Evolutionary conservation across 2,888 invertebrate species (phyloP).

Genomic region (Strigamia maritima): DNA sequence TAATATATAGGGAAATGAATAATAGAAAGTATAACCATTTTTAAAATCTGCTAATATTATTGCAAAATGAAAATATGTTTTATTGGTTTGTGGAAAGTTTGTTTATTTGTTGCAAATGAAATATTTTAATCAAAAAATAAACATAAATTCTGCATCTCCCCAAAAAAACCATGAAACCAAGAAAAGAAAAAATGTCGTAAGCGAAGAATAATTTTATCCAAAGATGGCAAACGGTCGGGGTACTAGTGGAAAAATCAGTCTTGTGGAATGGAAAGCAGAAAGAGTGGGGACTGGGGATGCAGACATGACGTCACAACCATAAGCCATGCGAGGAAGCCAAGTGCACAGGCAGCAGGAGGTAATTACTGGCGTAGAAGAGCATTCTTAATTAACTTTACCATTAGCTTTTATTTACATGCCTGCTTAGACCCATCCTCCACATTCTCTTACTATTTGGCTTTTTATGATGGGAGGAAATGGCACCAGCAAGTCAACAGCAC

Average conservation of each 20-base stretch:
- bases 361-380: conserved; percentile 34
- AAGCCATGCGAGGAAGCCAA: conserved; percentile 32
- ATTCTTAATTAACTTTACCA: conserved; percentile 34
- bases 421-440: conserved; percentile 25
- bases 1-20: conserved; percentile 6
- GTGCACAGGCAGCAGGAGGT: conserved; percentile 29
- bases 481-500: conserved; percentile 18
- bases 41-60: too few relatives aligned
- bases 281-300: not conserved
- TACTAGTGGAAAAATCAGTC: conserved; percentile 25
- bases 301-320: conserved; percentile 16
- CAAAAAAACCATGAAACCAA: not conserved
- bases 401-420: conserved; percentile 32
- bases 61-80: too few relatives aligned
- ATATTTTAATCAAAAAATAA: not conserved
- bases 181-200: not conserved
- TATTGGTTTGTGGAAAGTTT: too few relatives aligned
- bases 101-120: too few relatives aligned
- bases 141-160: too few relatives aligned
- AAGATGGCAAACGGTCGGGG: conserved; percentile 23
- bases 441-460: conserved; percentile 23
- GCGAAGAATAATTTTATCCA: conserved; percentile 12
- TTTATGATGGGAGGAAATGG: conserved; percentile 25
- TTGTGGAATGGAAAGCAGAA: conserved; percentile 26
- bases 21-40: conserved; percentile 1